Percentiles rank a stretch among this genome's conserved stretches.
These are phyloP conservation scores for Carettochelys insculpta DNA, from an alignment of 2,113 vertebrate genomes.

Conservation along the genomic window DNA sequence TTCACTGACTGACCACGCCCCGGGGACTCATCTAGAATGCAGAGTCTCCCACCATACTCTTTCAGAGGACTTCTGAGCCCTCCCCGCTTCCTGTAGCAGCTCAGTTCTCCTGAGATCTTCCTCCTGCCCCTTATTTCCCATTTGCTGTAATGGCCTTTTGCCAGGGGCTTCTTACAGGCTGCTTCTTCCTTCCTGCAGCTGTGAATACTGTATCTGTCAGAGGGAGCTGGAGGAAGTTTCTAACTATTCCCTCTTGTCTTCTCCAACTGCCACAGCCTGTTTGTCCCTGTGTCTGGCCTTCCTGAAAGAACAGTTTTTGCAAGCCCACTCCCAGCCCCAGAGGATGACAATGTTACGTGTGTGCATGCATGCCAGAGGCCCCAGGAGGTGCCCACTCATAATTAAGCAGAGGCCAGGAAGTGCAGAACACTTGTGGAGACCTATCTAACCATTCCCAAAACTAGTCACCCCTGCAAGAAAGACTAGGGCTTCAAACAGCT, in stretches of 20 bases:
- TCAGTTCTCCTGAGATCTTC: background rate
- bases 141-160: background rate
- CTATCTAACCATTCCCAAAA: background rate
- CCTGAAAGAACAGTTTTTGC: background rate
- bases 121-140: background rate
- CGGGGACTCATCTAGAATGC: background rate
- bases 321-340: background rate
- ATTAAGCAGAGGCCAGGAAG: background rate
- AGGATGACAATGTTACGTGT: fast-evolving
- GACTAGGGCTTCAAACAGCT: background rate
- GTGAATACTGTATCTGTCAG: background rate
- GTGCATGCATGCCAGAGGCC: background rate
- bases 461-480: background rate
- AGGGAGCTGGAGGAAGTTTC: too few relatives aligned
- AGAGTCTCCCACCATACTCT: background rate
- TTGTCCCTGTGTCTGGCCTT: background rate
- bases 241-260: background rate
- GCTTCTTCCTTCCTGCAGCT: background rate
- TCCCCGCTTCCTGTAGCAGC: background rate
- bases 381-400: background rate
- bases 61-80: background rate
- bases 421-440: background rate
- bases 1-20: background rate
- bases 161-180: background rate
- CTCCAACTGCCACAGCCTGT: fast-evolving